Base-by-base conservation (phyloP, 2,113 vertebrate species). In the Neolamprologus longior region DNA sequence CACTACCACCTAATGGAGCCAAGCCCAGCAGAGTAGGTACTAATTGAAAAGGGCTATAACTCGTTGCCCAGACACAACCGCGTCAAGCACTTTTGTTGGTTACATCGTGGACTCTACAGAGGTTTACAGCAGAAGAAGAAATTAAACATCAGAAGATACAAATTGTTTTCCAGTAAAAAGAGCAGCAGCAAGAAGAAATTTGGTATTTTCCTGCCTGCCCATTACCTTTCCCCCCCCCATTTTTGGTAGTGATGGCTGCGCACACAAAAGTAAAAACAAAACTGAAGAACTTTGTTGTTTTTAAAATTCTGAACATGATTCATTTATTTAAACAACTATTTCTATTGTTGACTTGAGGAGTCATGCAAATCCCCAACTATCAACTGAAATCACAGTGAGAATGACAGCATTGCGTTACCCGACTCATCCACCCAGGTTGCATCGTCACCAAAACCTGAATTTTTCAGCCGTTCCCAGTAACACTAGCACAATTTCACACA, bases 171-270 rank as follows among this genome's bases (percentile, higher is more conserved):
- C 71, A 19, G 3, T 47, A 47, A 47, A 47, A 28, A 28, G 40
- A 76, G 21, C 13, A 28, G 24, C 21, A 28, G 68, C 40, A 76
- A 24, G 68, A 45, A 76, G 24, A 47, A 47, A 17, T 9, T 7
- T 28, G 24, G 24, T 76, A 10, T 76, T 76, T 76, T 47, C 21
- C 40, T 76, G 24, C 9, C n/a, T 71, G 40, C 37, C 21, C 2
- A 6, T 26, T 9, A 42, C n/a, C 31, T 10, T 3, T 0, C 1
- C 0, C 2, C 7, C 28, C 28, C 4, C 21, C 24, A 63, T 35
- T 47, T 76, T 28, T 47, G 71, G 40, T 47, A 14, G 66, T 24
- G 12, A 40, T 42, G n/a, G 21, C 71, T 28, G 14, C 8, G 3
- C 21, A 42, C 66, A 71, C 66, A 42, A 76, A 76, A 47, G 9